Conservation (phyloP, 2,113 vertebrate genomes). For the Antigone vipio region DNA sequence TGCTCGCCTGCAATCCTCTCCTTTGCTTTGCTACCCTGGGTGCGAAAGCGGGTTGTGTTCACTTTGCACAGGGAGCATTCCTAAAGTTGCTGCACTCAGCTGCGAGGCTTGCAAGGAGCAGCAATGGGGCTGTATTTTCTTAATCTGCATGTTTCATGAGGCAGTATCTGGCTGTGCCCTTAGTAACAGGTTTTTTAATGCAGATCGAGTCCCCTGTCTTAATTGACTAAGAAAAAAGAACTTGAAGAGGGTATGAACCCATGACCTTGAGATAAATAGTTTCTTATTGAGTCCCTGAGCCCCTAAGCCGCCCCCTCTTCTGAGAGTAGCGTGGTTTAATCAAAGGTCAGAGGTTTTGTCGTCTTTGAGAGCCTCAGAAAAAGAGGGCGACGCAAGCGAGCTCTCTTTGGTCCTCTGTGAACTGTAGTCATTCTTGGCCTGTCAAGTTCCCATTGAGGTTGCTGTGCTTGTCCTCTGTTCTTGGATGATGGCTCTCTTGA, state of each 20-base stretch:
- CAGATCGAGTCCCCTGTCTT: slow-evolving; percentile 11
- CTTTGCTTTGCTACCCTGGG: background rate
- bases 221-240: slow-evolving; percentile 35
- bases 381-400: background rate
- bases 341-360: slow-evolving; percentile 46
- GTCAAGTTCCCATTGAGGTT: background rate
- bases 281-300: slow-evolving; percentile 3
- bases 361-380: background rate
- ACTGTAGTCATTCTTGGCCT: slow-evolving; percentile 26
- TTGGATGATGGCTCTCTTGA: slow-evolving; percentile 42
- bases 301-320: background rate
- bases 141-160: background rate
- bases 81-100: background rate
- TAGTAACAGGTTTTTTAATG: background rate
- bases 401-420: background rate
- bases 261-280: slow-evolving; percentile 46
- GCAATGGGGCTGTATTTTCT: background rate
- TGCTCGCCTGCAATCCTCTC: accelerated
- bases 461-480: background rate
- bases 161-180: background rate
- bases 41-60: background rate
- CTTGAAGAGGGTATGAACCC: slow-evolving; percentile 32
- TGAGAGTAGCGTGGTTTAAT: background rate
- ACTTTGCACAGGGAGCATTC: accelerated
- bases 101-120: background rate